phyloP scores from a whole-genome alignment of 2,113 vertebrate genomes.

The Gambusia holbrooki region DNA sequence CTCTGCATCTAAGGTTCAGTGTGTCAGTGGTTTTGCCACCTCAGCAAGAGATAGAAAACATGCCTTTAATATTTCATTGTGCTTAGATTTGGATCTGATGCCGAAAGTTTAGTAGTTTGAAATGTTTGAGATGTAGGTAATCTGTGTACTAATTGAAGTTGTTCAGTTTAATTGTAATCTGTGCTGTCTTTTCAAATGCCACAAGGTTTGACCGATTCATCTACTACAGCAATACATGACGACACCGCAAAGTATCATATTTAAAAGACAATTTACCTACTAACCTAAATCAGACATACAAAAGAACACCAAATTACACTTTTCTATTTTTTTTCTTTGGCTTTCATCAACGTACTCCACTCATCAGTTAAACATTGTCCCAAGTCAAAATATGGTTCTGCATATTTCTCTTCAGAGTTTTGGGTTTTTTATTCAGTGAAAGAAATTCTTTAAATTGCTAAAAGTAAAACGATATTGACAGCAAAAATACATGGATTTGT shows the following conservation, averaged over 20 bases:
- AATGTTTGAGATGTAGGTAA: conserved; percentile 1
- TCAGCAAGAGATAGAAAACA: conserved; percentile 40
- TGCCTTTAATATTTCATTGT: conserved; percentile 2
- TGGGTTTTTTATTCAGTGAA: neutral
- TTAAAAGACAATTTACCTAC: neutral
- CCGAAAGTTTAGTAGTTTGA: neutral
- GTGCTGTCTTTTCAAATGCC: neutral
- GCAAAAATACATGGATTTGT: neutral
- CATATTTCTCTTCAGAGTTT: neutral
- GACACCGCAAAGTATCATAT: neutral
- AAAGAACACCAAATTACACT: neutral
- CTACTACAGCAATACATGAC: neutral
- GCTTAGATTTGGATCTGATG: conserved; percentile 12
- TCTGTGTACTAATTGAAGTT: neutral
- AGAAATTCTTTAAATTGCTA: neutral
- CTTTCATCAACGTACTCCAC: neutral
- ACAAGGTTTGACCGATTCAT: neutral
- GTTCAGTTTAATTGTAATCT: neutral
- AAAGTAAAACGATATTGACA: neutral
- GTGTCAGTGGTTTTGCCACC: conserved; percentile 30
- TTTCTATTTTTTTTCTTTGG: neutral
- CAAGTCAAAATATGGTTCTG: too few relatives aligned
- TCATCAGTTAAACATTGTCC: neutral
- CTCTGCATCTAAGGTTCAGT: conserved; percentile 34
- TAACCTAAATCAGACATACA: neutral